Conservation (phyloP, 2,888 invertebrate genomes). For the Plebejus argus region DNA sequence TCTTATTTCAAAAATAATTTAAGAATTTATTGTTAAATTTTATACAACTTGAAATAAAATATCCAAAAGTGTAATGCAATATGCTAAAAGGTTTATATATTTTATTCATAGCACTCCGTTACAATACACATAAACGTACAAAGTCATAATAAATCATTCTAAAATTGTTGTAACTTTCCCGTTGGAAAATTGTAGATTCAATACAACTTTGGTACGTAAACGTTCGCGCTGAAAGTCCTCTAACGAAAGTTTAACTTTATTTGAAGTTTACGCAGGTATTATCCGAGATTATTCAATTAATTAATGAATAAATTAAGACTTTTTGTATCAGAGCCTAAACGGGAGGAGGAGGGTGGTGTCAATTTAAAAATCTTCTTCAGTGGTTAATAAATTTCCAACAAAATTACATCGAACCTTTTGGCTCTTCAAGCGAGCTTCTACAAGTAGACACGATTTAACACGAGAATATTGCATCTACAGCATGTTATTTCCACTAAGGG, state of each 20-base stretch:
- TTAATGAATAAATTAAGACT: neutral
- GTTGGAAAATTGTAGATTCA: conserved; percentile 9
- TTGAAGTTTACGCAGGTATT: neutral
- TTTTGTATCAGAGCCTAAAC: neutral
- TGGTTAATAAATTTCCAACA: neutral
- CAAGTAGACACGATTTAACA: neutral
- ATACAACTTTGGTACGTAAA: conserved; percentile 7
- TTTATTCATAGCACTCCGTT: conserved; percentile 6
- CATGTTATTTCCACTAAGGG: neutral
- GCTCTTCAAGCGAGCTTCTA: neutral
- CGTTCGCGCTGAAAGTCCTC: neutral
- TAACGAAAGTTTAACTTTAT: neutral
- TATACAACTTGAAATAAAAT: neutral
- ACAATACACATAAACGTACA: conserved; percentile 4
- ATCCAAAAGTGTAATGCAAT: neutral
- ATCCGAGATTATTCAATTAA: neutral
- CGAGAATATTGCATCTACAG: neutral
- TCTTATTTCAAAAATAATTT: neutral
- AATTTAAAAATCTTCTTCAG: neutral
- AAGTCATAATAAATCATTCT: conserved; percentile 10
- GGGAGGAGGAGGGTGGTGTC: neutral
- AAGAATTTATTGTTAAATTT: neutral
- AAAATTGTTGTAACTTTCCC: neutral
- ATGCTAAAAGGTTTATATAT: neutral
- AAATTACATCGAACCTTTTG: neutral